A percentile compares a stretch with the other conserved stretches of the same genome.
Evolutionary conservation across 2,888 invertebrate genomes (phyloP).

Genomic region (Neoaliturus tenellus): DNA sequence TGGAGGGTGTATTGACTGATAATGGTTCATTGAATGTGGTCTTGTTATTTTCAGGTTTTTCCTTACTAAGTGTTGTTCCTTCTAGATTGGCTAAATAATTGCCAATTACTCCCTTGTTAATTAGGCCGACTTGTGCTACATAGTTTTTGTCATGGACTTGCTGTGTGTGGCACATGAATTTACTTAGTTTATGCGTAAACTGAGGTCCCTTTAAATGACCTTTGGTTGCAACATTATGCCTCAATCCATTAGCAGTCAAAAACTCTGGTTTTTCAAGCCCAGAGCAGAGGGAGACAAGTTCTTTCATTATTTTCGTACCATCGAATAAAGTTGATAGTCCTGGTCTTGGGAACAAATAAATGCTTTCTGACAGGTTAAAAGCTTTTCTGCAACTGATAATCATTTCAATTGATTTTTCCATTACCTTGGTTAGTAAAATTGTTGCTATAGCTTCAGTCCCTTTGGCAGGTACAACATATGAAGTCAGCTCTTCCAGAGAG

Average conservation of each 20-base stretch:
- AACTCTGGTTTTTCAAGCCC: constrained; percentile 8
- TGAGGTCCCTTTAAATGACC: neutral
- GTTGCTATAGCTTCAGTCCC: neutral
- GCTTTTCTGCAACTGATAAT: neutral
- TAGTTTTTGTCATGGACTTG: neutral
- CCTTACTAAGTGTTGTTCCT: neutral
- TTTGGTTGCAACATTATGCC: constrained; percentile 17
- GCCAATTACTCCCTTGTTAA: neutral
- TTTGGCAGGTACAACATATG: constrained; percentile 26
- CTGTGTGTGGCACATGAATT: constrained; percentile 31
- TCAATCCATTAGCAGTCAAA: constrained; percentile 15
- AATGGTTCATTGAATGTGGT: too few relatives aligned
- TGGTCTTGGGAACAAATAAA: constrained; percentile 13
- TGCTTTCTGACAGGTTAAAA: neutral
- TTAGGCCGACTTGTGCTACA: neutral
- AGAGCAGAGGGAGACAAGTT: neutral
- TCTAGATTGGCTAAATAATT: constrained; percentile 3
- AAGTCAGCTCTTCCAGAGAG: neutral
- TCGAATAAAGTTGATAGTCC: neutral
- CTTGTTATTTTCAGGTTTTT: too few relatives aligned
- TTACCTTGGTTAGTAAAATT: constrained; percentile 1
- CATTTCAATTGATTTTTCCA: constrained; percentile 2
- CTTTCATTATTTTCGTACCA: constrained; percentile 14
- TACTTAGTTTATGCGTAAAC: constrained; percentile 17
- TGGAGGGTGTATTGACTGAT: too few relatives aligned